phyloP scores from a whole-genome alignment of 2,888 invertebrate species.

The Argynnis bischoffii region DNA sequence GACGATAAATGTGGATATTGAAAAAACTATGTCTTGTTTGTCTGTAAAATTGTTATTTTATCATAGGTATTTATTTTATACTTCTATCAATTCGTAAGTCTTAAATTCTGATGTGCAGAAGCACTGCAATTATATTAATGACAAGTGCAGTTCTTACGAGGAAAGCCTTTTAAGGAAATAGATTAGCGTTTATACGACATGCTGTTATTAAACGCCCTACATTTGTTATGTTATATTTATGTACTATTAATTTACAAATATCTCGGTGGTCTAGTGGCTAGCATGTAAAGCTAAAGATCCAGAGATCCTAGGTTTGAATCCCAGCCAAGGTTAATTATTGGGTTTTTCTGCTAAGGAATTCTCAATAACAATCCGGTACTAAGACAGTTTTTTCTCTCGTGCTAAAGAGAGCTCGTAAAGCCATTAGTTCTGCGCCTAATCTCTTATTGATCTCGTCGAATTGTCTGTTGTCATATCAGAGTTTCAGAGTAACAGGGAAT shows the following conservation, averaged over 20 bases:
- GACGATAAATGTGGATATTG: too few species aligned
- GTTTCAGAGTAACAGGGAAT: too few species aligned
- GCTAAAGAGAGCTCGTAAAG: too few species aligned
- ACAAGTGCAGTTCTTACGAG: slow-evolving; percentile 20
- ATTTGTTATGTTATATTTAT: neutral
- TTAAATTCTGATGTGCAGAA: slow-evolving; percentile 2
- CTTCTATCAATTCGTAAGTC: neutral
- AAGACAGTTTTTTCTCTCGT: too few species aligned
- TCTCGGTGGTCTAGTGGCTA: neutral
- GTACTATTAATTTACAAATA: neutral
- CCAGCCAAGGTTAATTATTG: too few species aligned
- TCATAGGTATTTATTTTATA: neutral
- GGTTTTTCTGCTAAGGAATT: too few species aligned
- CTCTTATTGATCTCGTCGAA: too few species aligned
- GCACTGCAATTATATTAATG: slow-evolving; percentile 20
- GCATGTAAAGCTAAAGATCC: too few species aligned
- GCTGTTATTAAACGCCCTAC: neutral
- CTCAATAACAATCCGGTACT: too few species aligned
- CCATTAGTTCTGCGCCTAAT: too few species aligned
- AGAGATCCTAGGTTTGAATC: too few species aligned
- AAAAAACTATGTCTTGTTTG: neutral
- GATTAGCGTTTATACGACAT: neutral
- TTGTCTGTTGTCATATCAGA: too few species aligned
- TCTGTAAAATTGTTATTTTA: neutral
- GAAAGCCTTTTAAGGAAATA: slow-evolving; percentile 28